Base-by-base conservation (phyloP, 2,888 invertebrate species). In the Protophormia terraenovae region DNA sequence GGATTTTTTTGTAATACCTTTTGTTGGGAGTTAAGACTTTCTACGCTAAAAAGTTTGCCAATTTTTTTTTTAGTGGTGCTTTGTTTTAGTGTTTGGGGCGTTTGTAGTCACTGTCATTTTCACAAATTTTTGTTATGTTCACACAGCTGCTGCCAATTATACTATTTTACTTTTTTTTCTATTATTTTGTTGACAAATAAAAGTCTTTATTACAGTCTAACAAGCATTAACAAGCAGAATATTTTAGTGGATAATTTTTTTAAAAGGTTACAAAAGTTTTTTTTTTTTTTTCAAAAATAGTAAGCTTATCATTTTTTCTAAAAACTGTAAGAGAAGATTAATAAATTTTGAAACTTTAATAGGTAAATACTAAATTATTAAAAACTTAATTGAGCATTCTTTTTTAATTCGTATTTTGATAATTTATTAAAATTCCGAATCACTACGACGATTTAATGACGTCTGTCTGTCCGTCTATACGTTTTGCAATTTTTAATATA, bases 101-200 rank as follows among this genome's bases (percentile, higher is more conserved):
- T 45, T 45, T 47, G 73, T 35, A 32, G 32, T 24, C 62, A 47
- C 62, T 84, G 71, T 72, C 58, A 76, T 83, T 86, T 79, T 64
- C 77, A 69, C 58, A 47, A 58, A 66, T 80, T 55, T 55, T 47
- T 47, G 24, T n/a, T 14, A 53, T 81, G 83, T 86, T 76, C 41
- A 60, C 35, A 62, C 83, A 87, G 84, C 67, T 81, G 86, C 67
- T 86, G 66, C 81, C 80, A 75, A 67, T 83, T 73, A 4, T 12
- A 58, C 29, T 10, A 7, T 38, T 27, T 32, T 45, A 47, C n/a
- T 35, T 64, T 53, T 62, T 16, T 27, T 27, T 27, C 4, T 29
- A 8, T 4, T 45, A n/a, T 8, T 27, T 27, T 6, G 12, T 58
- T 45, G n/a, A 45, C 29, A 60, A n/a, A n/a, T 16, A 58, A 66